These are phyloP conservation scores for Aratinga solstitialis DNA, from an alignment of 2,797 vertebrate genomes.

Conservation along the genomic window DNA sequence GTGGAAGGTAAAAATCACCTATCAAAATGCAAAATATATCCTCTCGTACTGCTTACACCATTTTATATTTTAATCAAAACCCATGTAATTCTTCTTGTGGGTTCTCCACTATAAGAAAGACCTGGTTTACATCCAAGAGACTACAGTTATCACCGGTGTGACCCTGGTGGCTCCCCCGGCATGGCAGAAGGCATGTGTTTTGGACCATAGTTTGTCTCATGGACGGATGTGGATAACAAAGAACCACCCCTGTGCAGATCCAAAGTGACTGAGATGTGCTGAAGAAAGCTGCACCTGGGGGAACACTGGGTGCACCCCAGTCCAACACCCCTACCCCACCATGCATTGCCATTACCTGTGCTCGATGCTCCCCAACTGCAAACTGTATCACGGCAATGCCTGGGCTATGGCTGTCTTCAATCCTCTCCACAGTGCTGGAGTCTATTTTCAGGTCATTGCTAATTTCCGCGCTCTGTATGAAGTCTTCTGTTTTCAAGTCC, in stretches of 20 bases:
- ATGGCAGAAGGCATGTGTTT: not conserved
- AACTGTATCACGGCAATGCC: conserved; percentile 95
- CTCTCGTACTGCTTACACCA: not conserved
- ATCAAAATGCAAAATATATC: not conserved
- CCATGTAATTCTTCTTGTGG: not conserved
- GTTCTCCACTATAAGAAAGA: not conserved
- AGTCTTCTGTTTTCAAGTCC: conserved; percentile 98
- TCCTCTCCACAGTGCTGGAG: conserved; percentile 96
- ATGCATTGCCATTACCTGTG: conserved; percentile 83
- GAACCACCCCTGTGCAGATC: fast-evolving
- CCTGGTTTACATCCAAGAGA: not conserved
- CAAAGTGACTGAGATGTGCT: not conserved
- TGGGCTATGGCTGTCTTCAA: conserved; percentile 88
- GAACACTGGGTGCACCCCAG: not conserved
- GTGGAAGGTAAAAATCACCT: not conserved
- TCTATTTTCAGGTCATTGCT: conserved; percentile 98
- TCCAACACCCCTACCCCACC: not conserved
- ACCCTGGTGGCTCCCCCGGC: not conserved
- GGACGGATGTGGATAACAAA: not conserved
- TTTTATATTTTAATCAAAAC: not conserved
- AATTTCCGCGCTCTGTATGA: conserved; percentile 98
- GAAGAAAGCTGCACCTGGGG: not conserved
- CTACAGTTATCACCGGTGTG: not conserved
- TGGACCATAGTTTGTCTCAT: not conserved
- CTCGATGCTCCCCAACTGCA: conserved; percentile 93